Base-by-base conservation (phyloP, 2,888 invertebrate species). In the Abrostola tripartita region DNA sequence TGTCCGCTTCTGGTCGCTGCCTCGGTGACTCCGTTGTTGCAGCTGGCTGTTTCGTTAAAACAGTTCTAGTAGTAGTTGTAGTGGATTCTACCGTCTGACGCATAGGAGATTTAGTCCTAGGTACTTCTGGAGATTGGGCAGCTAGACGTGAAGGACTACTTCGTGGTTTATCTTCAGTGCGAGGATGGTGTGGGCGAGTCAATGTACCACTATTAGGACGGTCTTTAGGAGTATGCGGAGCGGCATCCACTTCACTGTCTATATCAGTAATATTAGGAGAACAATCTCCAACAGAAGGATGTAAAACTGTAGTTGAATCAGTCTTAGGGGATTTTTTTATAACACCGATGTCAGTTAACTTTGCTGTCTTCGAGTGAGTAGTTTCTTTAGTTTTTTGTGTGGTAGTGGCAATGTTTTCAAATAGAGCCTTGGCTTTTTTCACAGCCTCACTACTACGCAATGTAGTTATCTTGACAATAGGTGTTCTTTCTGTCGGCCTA, bases 351-450 rank as follows among this genome's bases (percentile, higher is more conserved):
- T 95, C 95, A 8, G 93, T 93, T 36, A 95, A 79, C 72, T 95
- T 95, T 0, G 92, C 88, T n/a, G 85, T 79, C 65, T 90, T 91
- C 14, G 71, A 57, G 5, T 83, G 72, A 37, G 71, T 70, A 5
- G 78, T 76, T 47, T 89, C 88, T 74, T 89, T 88, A 9, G 83
- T 79, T 76, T 90, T 88, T 71, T 87, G 83, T 40, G 90, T 87
- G 24, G 90, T 89, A 12, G 93, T 91, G 38, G 95, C 95, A 70
- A 96, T 96, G 69, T 95, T 96, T 90, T 97, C 97, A 88, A 97
- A 97, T 42, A 97, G 85, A 47, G 96, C 96, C 87, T 96, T 97
- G 0, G 97, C 97, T 87, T 96, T 96, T 55, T 96, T 95, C 0
- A 97, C 96, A n/a, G 96, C 96, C 76, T 96, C 96, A 52, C 95